Evolutionary conservation across 2,888 invertebrate genomes (phyloP).

Genomic region (Bembecia ichneumoniformis): DNA sequence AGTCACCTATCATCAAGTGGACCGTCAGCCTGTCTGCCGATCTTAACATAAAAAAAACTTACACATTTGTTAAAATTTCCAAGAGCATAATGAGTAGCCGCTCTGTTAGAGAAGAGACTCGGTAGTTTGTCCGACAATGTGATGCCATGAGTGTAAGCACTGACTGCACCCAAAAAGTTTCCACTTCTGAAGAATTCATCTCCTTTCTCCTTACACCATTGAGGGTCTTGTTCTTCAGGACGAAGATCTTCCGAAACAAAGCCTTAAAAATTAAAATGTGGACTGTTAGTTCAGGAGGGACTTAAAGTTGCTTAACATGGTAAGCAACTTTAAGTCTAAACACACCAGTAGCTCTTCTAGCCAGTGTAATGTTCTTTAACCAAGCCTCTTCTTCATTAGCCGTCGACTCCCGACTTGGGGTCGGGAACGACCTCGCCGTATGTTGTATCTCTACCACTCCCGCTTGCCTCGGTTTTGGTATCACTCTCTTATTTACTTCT

Average conservation of each 20-base stretch:
- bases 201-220: constrained; percentile 86
- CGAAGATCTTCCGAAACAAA: constrained; percentile 80
- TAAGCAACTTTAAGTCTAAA: no score
- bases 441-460: constrained; percentile 77
- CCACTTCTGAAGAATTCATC: constrained; percentile 81
- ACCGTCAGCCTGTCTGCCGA: no score
- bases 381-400: constrained; percentile 82
- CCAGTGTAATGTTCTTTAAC: constrained; percentile 83
- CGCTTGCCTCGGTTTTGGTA: constrained; percentile 72
- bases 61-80: constrained; percentile 82
- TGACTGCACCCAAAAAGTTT: constrained; percentile 85
- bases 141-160: constrained; percentile 86
- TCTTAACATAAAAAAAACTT: no score
- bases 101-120: constrained; percentile 81
- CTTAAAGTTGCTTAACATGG: no score
- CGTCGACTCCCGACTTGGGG: constrained; percentile 83
- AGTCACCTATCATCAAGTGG: no score
- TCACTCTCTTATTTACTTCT: constrained; percentile 41
- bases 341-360: constrained; percentile 73
- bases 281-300: no score
- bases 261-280: constrained; percentile 45
- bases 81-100: constrained; percentile 83
- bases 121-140: constrained; percentile 80
- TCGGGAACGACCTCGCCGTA: constrained; percentile 83
- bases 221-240: constrained; percentile 86